A percentile compares a stretch with the other conserved stretches of the same genome.
phyloP scores from a whole-genome alignment of 2,797 vertebrate genomes.

The Bradypus variegatus region DNA sequence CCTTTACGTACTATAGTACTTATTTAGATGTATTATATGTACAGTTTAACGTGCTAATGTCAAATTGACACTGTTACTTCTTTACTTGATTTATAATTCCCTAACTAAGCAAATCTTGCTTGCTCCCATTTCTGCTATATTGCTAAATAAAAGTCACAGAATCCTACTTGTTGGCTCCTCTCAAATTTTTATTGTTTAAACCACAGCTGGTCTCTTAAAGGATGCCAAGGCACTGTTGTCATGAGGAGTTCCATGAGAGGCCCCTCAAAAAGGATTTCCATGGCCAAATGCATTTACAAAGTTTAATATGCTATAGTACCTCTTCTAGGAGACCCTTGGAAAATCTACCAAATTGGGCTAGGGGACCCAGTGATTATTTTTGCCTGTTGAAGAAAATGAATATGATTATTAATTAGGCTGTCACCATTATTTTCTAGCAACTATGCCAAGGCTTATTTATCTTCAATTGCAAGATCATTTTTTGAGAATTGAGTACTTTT shows the following conservation, averaged over 20 bases:
- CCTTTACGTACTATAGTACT: neutral
- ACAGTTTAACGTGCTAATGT: neutral
- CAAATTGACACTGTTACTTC: neutral
- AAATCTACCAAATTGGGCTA: neutral
- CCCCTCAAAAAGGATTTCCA: neutral
- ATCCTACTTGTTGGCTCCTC: neutral
- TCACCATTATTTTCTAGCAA: constrained; percentile 9
- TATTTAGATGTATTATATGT: neutral
- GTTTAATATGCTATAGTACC: neutral
- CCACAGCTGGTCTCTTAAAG: neutral
- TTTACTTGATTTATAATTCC: neutral
- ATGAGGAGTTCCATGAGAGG: neutral
- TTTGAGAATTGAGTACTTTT: neutral
- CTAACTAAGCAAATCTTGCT: neutral
- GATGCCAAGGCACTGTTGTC: neutral
- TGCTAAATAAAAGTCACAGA: neutral
- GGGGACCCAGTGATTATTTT: neutral
- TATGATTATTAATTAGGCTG: constrained; percentile 23
- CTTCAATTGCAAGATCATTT: neutral
- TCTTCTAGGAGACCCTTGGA: neutral
- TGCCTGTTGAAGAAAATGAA: neutral
- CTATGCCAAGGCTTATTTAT: neutral
- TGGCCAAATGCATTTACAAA: neutral
- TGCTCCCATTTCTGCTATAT: neutral
- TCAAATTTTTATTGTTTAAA: neutral